Conservation (phyloP, 2,888 invertebrate genomes). For the Bembecia ichneumoniformis region DNA sequence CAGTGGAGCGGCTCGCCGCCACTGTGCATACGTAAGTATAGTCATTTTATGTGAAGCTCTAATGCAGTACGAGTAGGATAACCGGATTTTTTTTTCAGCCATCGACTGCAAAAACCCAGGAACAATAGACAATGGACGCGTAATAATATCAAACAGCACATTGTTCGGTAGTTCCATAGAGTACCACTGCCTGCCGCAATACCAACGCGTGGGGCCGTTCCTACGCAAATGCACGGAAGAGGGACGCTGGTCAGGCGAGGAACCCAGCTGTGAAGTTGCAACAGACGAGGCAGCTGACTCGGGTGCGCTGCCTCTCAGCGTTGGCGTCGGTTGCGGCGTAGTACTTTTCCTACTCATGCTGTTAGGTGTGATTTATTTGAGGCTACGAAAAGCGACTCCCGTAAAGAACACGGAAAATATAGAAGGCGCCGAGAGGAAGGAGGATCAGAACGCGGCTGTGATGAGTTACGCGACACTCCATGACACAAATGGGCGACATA, state of each 20-base stretch:
- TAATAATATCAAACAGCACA: conserved; percentile 88
- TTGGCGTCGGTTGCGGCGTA: conserved; percentile 87
- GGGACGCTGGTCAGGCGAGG: conserved; percentile 89
- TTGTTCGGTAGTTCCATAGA: conserved; percentile 88
- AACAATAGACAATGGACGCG: conserved; percentile 86
- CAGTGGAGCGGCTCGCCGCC: conserved; percentile 86
- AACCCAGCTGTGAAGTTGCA: conserved; percentile 84
- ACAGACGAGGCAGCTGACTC: conserved; percentile 80
- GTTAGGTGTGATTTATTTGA: conserved; percentile 84
- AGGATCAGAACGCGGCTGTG: conserved; percentile 88
- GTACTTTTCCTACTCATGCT: conserved; percentile 84
- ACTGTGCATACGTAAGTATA: conserved; percentile 81
- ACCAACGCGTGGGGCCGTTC: conserved; percentile 85
- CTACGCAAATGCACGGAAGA: conserved; percentile 87
- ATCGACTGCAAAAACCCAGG: conserved; percentile 88
- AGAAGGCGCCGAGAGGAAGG: conserved; percentile 87
- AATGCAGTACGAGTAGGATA: neutral
- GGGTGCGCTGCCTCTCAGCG: conserved; percentile 82
- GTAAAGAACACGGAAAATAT: conserved; percentile 92
- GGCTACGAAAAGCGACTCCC: conserved; percentile 86
- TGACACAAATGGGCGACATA: conserved; percentile 73
- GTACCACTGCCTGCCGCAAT: conserved; percentile 91
- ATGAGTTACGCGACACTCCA: conserved; percentile 91
- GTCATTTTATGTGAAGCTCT: neutral
- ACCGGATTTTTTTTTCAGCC: conserved; percentile 69